These are phyloP conservation scores for Mizuhopecten yessoensis DNA, from an alignment of 1,140 invertebrate species.

Conservation along the genomic window DNA sequence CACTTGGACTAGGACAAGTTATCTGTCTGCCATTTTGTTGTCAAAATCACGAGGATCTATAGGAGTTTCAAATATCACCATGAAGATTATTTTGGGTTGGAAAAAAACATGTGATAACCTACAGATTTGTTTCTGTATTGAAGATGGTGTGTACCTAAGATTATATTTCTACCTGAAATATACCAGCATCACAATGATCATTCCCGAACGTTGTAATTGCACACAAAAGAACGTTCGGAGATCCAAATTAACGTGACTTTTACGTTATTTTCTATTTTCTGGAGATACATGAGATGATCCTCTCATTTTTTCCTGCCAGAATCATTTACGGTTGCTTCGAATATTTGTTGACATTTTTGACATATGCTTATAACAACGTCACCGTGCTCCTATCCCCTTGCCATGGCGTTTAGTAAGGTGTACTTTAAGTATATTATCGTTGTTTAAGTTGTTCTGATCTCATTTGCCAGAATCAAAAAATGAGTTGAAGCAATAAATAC, in stretches of 20 bases:
- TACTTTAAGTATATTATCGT: background rate
- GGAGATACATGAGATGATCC: background rate
- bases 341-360: background rate
- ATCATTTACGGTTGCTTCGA: background rate
- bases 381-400: background rate
- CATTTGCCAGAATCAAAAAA: slow-evolving; percentile 1
- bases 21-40: background rate
- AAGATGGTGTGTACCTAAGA: background rate
- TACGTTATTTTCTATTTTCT: background rate
- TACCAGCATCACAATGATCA: background rate
- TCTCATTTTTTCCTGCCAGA: background rate
- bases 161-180: background rate
- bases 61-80: background rate
- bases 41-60: background rate
- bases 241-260: background rate
- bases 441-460: background rate
- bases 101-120: background rate
- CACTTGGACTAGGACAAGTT: background rate
- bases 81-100: background rate
- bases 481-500: background rate
- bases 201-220: background rate
- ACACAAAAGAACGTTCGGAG: background rate
- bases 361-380: background rate
- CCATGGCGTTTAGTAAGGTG: background rate
- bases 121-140: background rate